These are phyloP conservation scores for Agrenia bidenticulata DNA, from an alignment of 2,888 invertebrate genomes.

Conservation along the genomic window DNA sequence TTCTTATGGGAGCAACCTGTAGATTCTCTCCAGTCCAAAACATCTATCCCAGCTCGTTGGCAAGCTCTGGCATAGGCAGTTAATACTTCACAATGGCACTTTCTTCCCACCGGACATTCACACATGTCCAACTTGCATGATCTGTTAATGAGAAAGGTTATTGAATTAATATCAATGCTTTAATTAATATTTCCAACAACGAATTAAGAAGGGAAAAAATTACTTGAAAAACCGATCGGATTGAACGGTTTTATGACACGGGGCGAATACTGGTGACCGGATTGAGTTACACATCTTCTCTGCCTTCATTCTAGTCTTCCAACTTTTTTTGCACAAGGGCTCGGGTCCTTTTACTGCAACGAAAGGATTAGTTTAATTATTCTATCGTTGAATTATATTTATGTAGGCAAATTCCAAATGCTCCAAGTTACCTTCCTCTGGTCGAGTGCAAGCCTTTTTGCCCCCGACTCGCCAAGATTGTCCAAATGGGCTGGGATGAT, in stretches of 20 bases:
- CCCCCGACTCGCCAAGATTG: constrained; percentile 89
- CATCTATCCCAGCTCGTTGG: constrained; percentile 69
- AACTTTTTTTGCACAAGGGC: constrained; percentile 50
- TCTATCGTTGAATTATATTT: neutral
- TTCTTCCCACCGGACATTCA: constrained; percentile 71
- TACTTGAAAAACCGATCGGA: constrained; percentile 77
- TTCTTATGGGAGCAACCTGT: constrained; percentile 63
- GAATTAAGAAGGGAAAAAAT: constrained; percentile 53
- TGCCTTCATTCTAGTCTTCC: constrained; percentile 54
- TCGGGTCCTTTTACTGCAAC: constrained; percentile 56
- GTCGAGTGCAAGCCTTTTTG: constrained; percentile 68
- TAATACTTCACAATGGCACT: constrained; percentile 87
- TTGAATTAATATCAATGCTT: too few relatives aligned
- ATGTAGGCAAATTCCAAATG: neutral
- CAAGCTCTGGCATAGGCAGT: constrained; percentile 88
- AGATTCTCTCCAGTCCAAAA: constrained; percentile 70
- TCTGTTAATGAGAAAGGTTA: constrained; percentile 54
- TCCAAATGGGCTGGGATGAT: constrained; percentile 72
- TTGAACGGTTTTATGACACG: constrained; percentile 77
- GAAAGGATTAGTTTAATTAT: neutral
- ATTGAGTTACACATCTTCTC: constrained; percentile 59
- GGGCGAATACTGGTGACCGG: constrained; percentile 65
- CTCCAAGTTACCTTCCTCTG: constrained; percentile 54
- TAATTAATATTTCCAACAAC: constrained; percentile 4
- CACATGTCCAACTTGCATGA: constrained; percentile 86